Conservation (phyloP, 2,888 invertebrate species). For the Lottia gigantea region DNA sequence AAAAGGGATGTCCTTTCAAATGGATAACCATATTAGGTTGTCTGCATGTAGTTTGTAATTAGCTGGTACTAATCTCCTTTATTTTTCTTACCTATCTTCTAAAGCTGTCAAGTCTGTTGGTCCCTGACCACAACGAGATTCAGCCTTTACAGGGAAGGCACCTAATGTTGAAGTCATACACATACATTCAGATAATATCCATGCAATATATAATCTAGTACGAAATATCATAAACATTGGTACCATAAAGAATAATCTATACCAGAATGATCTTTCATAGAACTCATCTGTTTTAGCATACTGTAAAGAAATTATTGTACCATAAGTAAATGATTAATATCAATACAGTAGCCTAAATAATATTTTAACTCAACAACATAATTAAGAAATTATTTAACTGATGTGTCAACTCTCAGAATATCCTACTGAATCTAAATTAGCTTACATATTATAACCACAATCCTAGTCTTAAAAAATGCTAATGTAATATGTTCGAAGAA, state of each 20-base stretch:
- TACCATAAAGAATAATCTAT: slow-evolving; percentile 86
- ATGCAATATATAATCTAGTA: slow-evolving; percentile 88
- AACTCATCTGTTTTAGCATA: slow-evolving; percentile 85
- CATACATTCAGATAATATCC: slow-evolving; percentile 91
- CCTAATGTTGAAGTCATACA: slow-evolving; percentile 92
- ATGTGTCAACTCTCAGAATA: too few species aligned
- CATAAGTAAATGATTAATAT: background rate
- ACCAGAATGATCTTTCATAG: slow-evolving; percentile 78
- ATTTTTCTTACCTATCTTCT: slow-evolving; percentile 46
- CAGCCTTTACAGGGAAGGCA: slow-evolving; percentile 83
- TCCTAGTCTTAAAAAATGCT: too few species aligned
- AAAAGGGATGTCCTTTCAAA: too few species aligned
- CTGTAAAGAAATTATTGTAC: slow-evolving; percentile 72
- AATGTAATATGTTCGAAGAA: too few species aligned
- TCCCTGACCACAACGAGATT: slow-evolving; percentile 82
- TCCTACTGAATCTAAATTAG: too few species aligned
- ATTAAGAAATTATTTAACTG: too few species aligned
- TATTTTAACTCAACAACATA: too few species aligned
- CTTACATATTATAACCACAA: too few species aligned
- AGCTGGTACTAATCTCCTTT: too few species aligned
- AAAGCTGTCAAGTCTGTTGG: slow-evolving; percentile 74
- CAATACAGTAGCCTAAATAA: too few species aligned
- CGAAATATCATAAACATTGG: slow-evolving; percentile 89
- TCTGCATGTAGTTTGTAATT: too few species aligned
- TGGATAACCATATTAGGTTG: too few species aligned